Base-by-base conservation (phyloP, 1,140 invertebrate genomes). In the Conus ventricosus region DNA sequence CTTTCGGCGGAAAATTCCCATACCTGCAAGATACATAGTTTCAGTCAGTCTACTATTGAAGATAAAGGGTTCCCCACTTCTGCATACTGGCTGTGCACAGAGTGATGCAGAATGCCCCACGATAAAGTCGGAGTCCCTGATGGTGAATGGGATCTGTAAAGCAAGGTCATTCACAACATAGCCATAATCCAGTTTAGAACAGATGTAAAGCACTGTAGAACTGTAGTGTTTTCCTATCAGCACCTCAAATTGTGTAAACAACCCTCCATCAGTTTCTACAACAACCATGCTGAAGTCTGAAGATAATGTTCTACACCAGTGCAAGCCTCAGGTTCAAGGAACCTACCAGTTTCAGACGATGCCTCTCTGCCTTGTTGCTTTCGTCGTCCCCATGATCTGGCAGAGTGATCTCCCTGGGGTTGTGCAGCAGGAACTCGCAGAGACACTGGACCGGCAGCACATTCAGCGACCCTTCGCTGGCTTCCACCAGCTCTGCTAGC, bases 391-490 rank as follows among this genome's bases (percentile, higher is more conserved):
- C 87, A 27, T 91, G 89, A 7, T 90, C 85, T 15, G 84, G 76
- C 51, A 85, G 51, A 25, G 84, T 27, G 17, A 92, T 88, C n/a
- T 93, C 93, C 39, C 94, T 92, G 5, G 94, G 91, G 87, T 96
- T 96, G 91, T 98, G 98, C 1, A 99, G 96, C 51, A 99, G 96
- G 95, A 99, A 99, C 95, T 99, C 98, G 96, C 98, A 99, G 10
- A 99, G 96, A 95, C 98, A 99, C 92, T 99, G 98, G 51, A 99
- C 98, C 0, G 98, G 98, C 13, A 99, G 95, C 88, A 98, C 97
- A 92, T 97, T 97, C 88, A 96, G 96, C n/a, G 97, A 97, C 5
- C 97, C 97, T 93, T 99, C 98, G 91, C 97, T 98, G 90, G 97
- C 98, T 91, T 98, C 97, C 20, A 99, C 98, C 57, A 99, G 95